Evolutionary conservation across 2,113 vertebrate species (phyloP).

Genomic region (Tragelaphus strepsiceros): DNA sequence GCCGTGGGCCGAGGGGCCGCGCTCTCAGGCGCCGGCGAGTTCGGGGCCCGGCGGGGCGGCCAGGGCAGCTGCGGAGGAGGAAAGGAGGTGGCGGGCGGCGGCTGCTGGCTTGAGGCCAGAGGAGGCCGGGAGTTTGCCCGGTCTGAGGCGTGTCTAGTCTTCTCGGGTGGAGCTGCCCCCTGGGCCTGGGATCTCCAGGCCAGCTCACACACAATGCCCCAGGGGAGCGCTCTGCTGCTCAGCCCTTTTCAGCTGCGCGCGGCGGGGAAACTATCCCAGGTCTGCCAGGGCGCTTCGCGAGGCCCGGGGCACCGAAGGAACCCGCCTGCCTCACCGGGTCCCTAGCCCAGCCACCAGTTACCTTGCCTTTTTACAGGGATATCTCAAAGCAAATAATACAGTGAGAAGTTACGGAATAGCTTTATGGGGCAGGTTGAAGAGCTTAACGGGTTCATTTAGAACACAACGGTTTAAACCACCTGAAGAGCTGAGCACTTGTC

Average conservation of each 20-base stretch:
- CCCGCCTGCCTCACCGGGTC: background rate
- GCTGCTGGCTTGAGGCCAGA: conserved; percentile 54
- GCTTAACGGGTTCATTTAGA: background rate
- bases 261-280: background rate
- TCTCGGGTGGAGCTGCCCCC: background rate
- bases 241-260: background rate
- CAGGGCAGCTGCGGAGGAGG: background rate
- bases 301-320: background rate
- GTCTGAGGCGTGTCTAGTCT: conserved; percentile 66
- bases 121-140: conserved; percentile 60
- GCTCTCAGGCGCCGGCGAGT: background rate
- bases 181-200: background rate
- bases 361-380: background rate
- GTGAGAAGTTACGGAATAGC: background rate
- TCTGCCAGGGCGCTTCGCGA: background rate
- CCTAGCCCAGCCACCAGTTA: background rate
- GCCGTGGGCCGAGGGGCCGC: background rate
- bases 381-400: background rate
- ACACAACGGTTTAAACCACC: background rate
- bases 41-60: background rate
- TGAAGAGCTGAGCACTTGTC: too few species aligned
- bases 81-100: conserved; percentile 7
- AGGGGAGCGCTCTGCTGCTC: background rate
- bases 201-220: background rate
- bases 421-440: background rate